phyloP scores from a whole-genome alignment of 2,113 vertebrate species.

The Nesogale talazaci region DNA sequence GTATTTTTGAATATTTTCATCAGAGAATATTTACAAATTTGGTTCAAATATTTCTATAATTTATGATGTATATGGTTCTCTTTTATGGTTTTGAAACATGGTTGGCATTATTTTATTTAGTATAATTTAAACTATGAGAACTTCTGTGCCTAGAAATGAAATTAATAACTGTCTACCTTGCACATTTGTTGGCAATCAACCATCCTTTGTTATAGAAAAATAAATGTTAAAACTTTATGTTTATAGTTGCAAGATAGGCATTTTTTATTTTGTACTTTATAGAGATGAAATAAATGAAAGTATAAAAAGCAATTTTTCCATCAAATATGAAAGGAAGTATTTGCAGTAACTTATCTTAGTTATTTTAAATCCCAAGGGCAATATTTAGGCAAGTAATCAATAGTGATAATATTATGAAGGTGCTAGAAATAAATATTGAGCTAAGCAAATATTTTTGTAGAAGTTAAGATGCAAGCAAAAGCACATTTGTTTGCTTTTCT shows the following conservation, averaged over 20 bases:
- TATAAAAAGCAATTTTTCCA: not conserved
- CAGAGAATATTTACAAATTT: not conserved
- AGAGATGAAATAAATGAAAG: conserved; percentile 61
- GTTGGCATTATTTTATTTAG: conserved; percentile 60
- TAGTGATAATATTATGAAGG: not conserved
- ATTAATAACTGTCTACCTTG: conserved; percentile 54
- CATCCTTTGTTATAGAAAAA: not conserved
- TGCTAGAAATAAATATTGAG: not conserved
- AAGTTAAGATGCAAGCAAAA: too few species aligned
- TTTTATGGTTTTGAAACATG: conserved; percentile 13
- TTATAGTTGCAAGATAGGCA: conserved; percentile 28
- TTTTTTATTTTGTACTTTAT: conserved; percentile 26
- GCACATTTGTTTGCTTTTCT: not conserved
- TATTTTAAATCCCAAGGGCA: not conserved
- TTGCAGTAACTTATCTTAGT: not conserved
- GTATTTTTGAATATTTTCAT: not conserved
- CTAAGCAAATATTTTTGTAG: not conserved
- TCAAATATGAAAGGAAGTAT: conserved; percentile 35
- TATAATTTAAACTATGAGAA: conserved; percentile 56
- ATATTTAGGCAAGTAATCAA: not conserved
- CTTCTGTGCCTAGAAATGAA: conserved; percentile 29
- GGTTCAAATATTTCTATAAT: not conserved
- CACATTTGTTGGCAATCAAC: conserved; percentile 47
- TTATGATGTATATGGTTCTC: conserved; percentile 24
- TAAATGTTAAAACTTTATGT: conserved; percentile 46